Conservation (phyloP, 2,113 vertebrate genomes). For the Pseudorectes ferrugineus region DNA sequence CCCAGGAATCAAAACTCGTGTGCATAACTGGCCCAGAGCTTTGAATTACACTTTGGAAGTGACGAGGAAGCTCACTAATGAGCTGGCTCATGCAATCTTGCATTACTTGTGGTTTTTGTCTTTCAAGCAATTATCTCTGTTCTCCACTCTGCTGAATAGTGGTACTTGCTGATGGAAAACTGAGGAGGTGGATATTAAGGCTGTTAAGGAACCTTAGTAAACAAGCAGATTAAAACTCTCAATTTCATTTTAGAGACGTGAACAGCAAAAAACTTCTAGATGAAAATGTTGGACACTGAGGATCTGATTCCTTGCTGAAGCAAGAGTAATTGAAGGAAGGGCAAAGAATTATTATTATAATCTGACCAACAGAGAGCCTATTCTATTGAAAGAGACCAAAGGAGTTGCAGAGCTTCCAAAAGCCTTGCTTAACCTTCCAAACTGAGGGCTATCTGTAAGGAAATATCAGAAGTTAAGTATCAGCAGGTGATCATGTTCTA, state of each 20-base stretch:
- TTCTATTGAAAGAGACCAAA: not conserved
- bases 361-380: not conserved
- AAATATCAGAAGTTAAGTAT: not conserved
- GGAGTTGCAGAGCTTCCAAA: not conserved
- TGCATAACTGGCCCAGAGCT: not conserved
- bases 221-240: not conserved
- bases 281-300: not conserved
- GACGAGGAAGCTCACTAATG: not conserved
- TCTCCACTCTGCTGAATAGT: not conserved
- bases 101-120: not conserved
- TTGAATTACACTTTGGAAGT: not conserved
- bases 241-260: not conserved
- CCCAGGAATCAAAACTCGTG: not conserved
- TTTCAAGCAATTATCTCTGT: not conserved
- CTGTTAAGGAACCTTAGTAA: not conserved
- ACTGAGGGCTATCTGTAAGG: not conserved
- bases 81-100: not conserved
- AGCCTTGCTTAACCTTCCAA: not conserved
- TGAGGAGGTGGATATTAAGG: slow-evolving; percentile 1
- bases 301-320: not conserved
- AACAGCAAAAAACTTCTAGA: not conserved
- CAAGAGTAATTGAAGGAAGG: not conserved
- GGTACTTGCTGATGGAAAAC: not conserved
- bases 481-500: not conserved
- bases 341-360: not conserved